phyloP scores from a whole-genome alignment of 2,113 vertebrate species.

The Chloroceryle aenea region DNA sequence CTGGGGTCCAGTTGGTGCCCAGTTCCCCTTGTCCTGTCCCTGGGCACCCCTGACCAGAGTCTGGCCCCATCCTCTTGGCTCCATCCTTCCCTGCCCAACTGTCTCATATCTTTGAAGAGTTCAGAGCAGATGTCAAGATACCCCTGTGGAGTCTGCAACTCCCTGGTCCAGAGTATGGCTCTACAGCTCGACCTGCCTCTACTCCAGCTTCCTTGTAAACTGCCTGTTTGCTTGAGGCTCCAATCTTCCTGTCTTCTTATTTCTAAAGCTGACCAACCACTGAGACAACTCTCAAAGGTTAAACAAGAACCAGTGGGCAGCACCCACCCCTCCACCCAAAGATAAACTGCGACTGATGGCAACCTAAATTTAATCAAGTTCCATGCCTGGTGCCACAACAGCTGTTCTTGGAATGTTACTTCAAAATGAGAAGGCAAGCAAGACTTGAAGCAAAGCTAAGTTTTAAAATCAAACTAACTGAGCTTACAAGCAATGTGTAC shows the following conservation, averaged over 20 bases:
- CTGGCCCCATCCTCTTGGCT: background rate
- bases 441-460: background rate
- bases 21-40: background rate
- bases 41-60: background rate
- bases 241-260: background rate
- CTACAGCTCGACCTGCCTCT: background rate
- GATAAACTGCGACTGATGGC: background rate
- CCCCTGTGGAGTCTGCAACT: background rate
- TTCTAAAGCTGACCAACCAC: background rate
- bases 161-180: background rate
- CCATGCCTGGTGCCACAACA: background rate
- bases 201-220: background rate
- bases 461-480: background rate
- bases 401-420: background rate
- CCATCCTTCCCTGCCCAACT: background rate
- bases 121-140: background rate
- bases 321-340: background rate
- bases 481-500: background rate
- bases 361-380: background rate
- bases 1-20: background rate
- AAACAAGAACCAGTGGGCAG: background rate
- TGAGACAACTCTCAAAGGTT: background rate
- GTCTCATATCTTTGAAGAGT: background rate
- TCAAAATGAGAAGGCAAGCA: background rate
- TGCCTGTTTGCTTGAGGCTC: background rate